Conservation (phyloP, 2,113 vertebrate genomes). For the Pelusios castaneus region DNA sequence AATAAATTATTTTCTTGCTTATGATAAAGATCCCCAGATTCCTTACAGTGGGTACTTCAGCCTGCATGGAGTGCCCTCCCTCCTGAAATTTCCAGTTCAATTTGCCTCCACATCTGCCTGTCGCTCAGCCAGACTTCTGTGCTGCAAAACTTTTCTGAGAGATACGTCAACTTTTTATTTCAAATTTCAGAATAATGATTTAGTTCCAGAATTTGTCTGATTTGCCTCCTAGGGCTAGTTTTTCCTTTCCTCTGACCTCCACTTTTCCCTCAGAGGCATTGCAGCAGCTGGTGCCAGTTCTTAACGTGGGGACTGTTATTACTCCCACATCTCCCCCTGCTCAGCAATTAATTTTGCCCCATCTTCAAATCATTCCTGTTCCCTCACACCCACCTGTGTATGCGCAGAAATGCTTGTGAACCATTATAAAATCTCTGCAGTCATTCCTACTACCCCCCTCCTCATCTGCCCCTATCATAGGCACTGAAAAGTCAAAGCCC, state of each 20-base stretch:
- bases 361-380: no score
- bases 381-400: not conserved
- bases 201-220: no score
- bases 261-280: no score
- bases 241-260: no score
- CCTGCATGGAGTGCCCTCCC: not conserved
- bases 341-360: no score
- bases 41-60: not conserved
- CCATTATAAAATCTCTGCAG: accelerated
- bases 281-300: no score
- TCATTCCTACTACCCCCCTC: not conserved
- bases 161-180: not conserved
- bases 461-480: not conserved
- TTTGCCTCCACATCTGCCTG: not conserved
- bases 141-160: not conserved
- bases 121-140: not conserved
- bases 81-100: not conserved
- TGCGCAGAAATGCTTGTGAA: not conserved
- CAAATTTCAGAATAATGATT: no score
- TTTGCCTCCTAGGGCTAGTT: no score
- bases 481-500: no score
- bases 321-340: no score
- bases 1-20: not conserved
- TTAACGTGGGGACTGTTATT: no score
- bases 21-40: not conserved